Base-by-base conservation (phyloP, 2,113 vertebrate species). In the Theristicus caerulescens region DNA sequence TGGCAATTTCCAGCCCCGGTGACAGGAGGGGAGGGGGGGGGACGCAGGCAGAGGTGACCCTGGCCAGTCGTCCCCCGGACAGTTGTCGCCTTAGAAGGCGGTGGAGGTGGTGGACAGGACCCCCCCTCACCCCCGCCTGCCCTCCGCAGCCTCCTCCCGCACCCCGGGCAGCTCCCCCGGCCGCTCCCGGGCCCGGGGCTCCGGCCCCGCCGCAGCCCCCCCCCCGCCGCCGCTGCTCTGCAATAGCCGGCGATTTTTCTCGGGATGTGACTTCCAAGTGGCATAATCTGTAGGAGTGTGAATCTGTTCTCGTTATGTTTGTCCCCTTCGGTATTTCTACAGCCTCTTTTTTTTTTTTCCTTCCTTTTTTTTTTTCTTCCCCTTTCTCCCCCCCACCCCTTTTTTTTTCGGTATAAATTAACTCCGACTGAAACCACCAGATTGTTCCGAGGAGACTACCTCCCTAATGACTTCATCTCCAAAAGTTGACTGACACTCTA, bases 361-460 rank as follows among this genome's bases (percentile, higher is more conserved):
- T 1, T 26, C 15, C 52, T 1, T 21, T 9, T 3, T 29, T 5
- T 20, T 3, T 11, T 44, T 20, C 65, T 74, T 88, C 61, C 76
- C 84, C 40, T 3, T 19, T 5, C 1, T 5, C 7, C 6, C 31
- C 6, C 16, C 3, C 17, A 11, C 21, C 24, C 7, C 6, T 1
- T 7, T 44, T 25, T 89, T 80, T 81, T 90, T 46, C n/a, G 32
- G 93, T 92, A 78, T 91, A 95, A 94, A 96, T 95, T 93, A 96
- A 89, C 91, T 95, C 93, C 82, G 89, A 96, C 90, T 94, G 92
- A 93, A 95, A 86, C 92, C 91, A 90, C 93, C 94, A 95, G 96
- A 95, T 93, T 94, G 96, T 94, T 97, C 92, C 89, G 92, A 96
- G 89, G 93, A 96, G 95, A 94, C 96, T 82, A 88, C 82, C 91